Base-by-base conservation (phyloP, 2,113 vertebrate genomes). In the Lepidothrix coronata region DNA sequence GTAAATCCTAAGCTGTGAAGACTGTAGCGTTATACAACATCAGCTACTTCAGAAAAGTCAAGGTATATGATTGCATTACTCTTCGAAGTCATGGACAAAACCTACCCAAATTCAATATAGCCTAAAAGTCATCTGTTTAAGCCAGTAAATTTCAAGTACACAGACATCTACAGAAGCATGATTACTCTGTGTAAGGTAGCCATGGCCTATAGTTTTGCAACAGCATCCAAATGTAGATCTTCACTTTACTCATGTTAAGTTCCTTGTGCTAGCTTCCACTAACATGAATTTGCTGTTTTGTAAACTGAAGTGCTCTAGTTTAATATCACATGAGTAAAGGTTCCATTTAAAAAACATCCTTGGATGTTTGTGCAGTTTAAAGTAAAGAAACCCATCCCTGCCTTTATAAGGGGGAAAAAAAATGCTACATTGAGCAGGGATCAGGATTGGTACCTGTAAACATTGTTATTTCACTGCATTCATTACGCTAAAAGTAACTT, bases 391-490 rank as follows among this genome's bases (percentile, higher is more conserved):
- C 94, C 93, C 90, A 97, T 96, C 97, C 97, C 98, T 98, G 97
- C 96, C 95, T 98, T 98, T 94, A 80, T 94, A 95, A 92, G 83
- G 65, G 89, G 66, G 49, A 27, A 87, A 83, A 83, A 93, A 96
- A 98, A 98, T 98, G 98, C 98, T 99, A 99, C 98, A 98, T 98
- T 91, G 96, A 97, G 97, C 98, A 98, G 98, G 98, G 97, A 97
- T 97, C 94, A 95, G 97, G 97, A 97, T 91, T 4, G 59, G 98
- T 98, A 99, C 98, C 98, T 99, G 99, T 99, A 99, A 99, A 99
- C 98, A 98, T 96, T 96, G 97, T 97, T 97, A 98, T 97, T 97
- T 74, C 97, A 96, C 97, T 98, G 97, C 98, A 98, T 97, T 96
- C 91, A 59, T 96, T 97, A 96, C 20, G 37, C 97, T 97, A 97